Evolutionary conservation across 2,888 invertebrate genomes (phyloP).

Genomic region (Nomada ruficornis): DNA sequence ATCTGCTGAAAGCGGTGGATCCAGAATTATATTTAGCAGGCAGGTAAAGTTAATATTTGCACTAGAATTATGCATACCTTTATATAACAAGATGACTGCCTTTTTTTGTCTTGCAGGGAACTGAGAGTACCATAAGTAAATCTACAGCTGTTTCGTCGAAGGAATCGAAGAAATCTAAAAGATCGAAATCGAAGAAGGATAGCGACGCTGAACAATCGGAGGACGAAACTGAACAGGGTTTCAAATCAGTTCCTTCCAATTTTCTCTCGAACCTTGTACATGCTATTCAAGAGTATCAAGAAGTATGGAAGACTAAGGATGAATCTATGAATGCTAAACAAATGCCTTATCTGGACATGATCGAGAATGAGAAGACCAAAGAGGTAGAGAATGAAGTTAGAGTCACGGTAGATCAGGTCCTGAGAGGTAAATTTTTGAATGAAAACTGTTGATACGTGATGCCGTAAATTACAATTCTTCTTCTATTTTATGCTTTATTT

Average conservation of each 20-base stretch:
- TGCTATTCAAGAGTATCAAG: constrained; percentile 92
- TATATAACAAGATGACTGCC: not conserved
- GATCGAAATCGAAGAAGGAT: constrained; percentile 89
- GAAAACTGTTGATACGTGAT: not conserved
- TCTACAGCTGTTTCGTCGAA: constrained; percentile 90
- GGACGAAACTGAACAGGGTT: constrained; percentile 88
- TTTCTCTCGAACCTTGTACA: constrained; percentile 90
- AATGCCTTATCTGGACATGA: constrained; percentile 92
- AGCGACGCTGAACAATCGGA: constrained; percentile 87
- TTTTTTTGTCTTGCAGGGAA: constrained; percentile 84
- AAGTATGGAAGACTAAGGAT: constrained; percentile 93
- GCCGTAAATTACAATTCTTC: too few relatives aligned
- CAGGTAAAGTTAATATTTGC: constrained; percentile 84
- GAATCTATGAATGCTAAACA: constrained; percentile 91
- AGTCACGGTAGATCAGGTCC: constrained; percentile 91
- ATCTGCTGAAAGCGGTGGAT: constrained; percentile 95
- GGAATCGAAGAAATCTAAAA: constrained; percentile 90
- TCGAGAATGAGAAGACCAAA: constrained; percentile 92
- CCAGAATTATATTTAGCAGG: constrained; percentile 92
- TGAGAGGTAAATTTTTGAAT: constrained; percentile 85
- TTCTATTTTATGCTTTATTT: not conserved
- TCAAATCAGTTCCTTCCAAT: constrained; percentile 89
- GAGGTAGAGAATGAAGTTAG: constrained; percentile 94
- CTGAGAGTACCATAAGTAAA: constrained; percentile 92
- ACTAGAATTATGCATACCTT: not conserved